phyloP scores from a whole-genome alignment of 2,888 invertebrate species.

The Hypolimnas misippus region DNA sequence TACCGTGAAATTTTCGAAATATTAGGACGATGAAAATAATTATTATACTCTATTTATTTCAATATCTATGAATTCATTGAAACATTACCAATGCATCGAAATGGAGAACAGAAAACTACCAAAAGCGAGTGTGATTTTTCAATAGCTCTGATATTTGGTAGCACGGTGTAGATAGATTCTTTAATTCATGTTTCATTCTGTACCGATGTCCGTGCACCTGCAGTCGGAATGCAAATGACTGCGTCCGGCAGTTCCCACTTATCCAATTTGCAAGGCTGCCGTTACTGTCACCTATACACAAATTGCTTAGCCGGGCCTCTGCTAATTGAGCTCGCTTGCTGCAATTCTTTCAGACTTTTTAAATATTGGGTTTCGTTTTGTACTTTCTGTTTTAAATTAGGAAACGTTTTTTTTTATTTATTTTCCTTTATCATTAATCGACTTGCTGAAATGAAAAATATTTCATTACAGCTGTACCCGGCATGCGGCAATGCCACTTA shows the following conservation, averaged over 20 bases:
- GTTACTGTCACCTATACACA: constrained; percentile 44
- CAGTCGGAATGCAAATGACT: constrained; percentile 40
- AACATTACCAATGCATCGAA: neutral
- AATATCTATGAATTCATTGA: too few species aligned
- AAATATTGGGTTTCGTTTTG: neutral
- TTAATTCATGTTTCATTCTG: constrained; percentile 22
- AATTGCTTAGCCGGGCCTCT: constrained; percentile 37
- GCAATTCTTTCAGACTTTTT: neutral
- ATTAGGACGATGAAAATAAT: too few species aligned
- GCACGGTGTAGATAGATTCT: neutral
- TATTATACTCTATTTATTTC: too few species aligned
- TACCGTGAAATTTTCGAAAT: too few species aligned
- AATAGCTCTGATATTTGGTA: neutral
- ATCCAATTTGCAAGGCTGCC: constrained; percentile 41
- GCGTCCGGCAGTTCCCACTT: constrained; percentile 39
- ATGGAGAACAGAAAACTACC: neutral
- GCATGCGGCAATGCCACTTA: too few species aligned
- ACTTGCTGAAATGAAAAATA: too few species aligned
- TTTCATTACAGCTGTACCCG: too few species aligned
- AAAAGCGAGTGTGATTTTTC: neutral
- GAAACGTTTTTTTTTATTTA: too few species aligned
- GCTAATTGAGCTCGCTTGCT: constrained; percentile 37
- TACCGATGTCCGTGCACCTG: constrained; percentile 19
- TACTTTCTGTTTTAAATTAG: neutral
- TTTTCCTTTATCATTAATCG: too few species aligned